Base-by-base conservation (phyloP, 2,888 invertebrate genomes). In the Eristalis pertinax region DNA sequence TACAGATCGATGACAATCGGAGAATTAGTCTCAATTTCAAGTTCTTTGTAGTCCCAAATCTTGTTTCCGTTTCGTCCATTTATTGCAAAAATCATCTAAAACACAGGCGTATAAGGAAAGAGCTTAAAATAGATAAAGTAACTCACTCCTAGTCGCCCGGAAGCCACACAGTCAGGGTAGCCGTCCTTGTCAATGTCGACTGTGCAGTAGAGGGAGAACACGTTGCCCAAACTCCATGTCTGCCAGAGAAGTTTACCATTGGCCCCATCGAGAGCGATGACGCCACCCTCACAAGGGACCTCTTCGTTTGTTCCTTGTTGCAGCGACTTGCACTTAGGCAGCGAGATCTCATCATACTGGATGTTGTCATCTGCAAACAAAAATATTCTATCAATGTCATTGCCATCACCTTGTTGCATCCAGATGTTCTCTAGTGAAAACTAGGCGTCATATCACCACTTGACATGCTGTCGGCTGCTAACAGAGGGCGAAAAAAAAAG, bases 231-330 rank as follows among this genome's bases (percentile, higher is more conserved):
- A 7, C 95, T 94, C 95, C 96, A 96, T 89, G 95, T 94, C 58
- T 95, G 95, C 97, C 97, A 97, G 15, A 97, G 90, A n/a, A 95
- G 94, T 41, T 94, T 93, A 1, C 97, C 97, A 58, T 94, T 95
- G 29, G 90, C 91, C 0, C 97, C 97, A 91, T 97, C 95, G n/a
- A 97, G 91, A 0, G 96, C 96, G 88, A 97, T 93, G 11, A 97
- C 94, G 8, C 97, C 97, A 4, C 97, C 97, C 88, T 95, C 94
- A 91, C 97, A 97, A 73, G 94, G 94, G 11, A 95, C 95, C 68
- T 94, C 94, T 90, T 96, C 95, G 90, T 96, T 95, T 13, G 67
- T 63, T 1, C 90, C 91, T 82, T 96, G 94, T 85, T 95, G 94
- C 90, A 96, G 95, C 67, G 95, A 94, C 88, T 94, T 93, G 89